A percentile compares a stretch with the other conserved stretches of the same genome.
Conservation (phyloP, 2,113 vertebrate species). For the Leucoraja erinaceus region DNA sequence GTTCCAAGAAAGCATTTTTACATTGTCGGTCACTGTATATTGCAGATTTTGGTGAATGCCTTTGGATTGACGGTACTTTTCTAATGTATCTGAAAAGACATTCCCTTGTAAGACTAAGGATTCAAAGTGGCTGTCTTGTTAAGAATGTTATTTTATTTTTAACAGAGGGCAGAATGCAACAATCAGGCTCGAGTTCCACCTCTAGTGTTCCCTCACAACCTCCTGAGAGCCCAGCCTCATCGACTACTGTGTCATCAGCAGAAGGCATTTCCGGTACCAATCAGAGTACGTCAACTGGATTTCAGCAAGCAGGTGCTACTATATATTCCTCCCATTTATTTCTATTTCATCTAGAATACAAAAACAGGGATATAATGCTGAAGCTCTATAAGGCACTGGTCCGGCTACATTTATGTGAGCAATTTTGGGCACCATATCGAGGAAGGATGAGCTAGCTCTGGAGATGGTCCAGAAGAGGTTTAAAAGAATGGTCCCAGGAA, state of each 20-base stretch:
- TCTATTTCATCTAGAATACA: too few species aligned
- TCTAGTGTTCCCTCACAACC: slow-evolving; percentile 48
- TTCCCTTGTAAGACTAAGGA: neutral
- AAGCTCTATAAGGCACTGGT: too few species aligned
- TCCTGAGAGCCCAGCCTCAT: slow-evolving; percentile 48
- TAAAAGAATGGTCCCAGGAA: too few species aligned
- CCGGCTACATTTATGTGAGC: too few species aligned
- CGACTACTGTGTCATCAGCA: slow-evolving; percentile 41
- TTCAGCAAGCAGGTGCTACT: slow-evolving; percentile 59
- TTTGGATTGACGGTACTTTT: too few species aligned
- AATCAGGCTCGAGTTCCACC: slow-evolving; percentile 45
- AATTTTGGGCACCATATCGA: too few species aligned
- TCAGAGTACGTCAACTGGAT: slow-evolving; percentile 43
- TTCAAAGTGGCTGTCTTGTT: neutral
- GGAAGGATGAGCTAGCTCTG: too few species aligned
- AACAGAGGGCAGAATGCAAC: slow-evolving; percentile 65
- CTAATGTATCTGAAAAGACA: neutral
- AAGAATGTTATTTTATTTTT: slow-evolving; percentile 31
- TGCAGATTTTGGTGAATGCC: neutral
- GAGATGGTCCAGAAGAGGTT: too few species aligned
- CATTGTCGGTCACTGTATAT: neutral
- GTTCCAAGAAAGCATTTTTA: neutral
- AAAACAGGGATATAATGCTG: too few species aligned
- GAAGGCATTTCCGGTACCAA: slow-evolving; percentile 46
- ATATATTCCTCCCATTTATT: neutral